Conservation (phyloP, 2,113 vertebrate genomes). For the Istiophorus platypterus region DNA sequence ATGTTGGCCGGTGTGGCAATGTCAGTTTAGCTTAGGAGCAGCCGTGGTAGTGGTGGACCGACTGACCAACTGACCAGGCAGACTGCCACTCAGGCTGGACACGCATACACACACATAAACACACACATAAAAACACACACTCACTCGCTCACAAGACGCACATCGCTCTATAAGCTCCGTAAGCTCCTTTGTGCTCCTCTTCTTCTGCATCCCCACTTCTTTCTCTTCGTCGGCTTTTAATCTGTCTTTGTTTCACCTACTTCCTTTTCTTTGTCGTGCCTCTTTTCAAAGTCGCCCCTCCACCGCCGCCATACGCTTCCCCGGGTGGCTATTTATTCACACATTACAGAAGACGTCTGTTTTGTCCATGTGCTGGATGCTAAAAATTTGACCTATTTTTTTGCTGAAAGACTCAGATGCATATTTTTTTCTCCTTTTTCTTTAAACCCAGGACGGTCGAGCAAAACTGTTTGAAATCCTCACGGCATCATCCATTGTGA, state of each 20-base stretch:
- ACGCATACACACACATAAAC: no score
- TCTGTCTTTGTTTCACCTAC: conserved; percentile 46
- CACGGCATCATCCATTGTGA: conserved; percentile 51
- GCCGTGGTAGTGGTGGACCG: background rate
- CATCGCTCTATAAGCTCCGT: conserved; percentile 29
- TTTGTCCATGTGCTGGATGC: conserved; percentile 65
- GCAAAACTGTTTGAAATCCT: conserved; percentile 55
- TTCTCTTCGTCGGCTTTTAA: conserved; percentile 46
- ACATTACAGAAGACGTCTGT: conserved; percentile 52
- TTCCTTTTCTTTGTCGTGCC: conserved; percentile 41
- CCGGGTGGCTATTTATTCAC: conserved; percentile 52
- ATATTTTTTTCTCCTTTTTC: conserved; percentile 3
- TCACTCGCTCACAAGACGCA: conserved; percentile 4
- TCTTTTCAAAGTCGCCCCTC: conserved; percentile 19
- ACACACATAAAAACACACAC: background rate
- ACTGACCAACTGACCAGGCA: no score
- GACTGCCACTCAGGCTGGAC: no score
- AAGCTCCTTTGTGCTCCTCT: conserved; percentile 48
- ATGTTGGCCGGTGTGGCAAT: no score
- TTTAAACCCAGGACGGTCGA: conserved; percentile 30
- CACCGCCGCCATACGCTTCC: conserved; percentile 11
- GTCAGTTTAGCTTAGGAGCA: background rate
- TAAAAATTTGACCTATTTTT: conserved; percentile 71
- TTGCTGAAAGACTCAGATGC: conserved; percentile 44
- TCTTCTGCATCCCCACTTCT: conserved; percentile 31